Evolutionary conservation across 2,888 invertebrate species (phyloP), one percentile per base, ranked within the genome.

Genomic region (Pristionchus japonicus): DNA sequence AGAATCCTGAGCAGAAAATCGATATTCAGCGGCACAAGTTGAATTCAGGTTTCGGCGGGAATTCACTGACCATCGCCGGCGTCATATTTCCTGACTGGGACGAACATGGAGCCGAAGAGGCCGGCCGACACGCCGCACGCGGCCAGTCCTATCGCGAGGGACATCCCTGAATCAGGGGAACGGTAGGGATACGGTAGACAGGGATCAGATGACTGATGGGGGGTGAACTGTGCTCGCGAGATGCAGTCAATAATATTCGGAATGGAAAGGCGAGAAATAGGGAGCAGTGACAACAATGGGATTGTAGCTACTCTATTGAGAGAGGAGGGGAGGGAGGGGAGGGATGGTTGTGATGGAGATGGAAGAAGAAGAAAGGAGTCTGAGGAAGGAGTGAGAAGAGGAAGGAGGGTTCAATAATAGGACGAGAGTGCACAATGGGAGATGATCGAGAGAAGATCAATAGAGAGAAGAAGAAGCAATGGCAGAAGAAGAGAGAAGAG

Each of bases 21-120:
- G 47, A 40, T 77, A 77, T 47, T 27, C 52, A 52, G 80, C 47
- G 52, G 1, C 7, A 3, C 43, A 2, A 27, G 31, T 80, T 47
- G 80, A 47, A 49, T 80, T 40, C 27, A 1, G 3, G 13, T 80
- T 31, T 80, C 15, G 80, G 49, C 47, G 80, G 31, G 84, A 47
- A 37, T 4, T n/a, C n/a, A 43, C 85, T 91, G 91, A 95, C 95
- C 95, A 94, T 95, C 95, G 86, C 95, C 95, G 9, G 95, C 94
- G 89, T 95, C 94, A 93, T 94, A 95, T 74, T 94, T 94, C 89
- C 95, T 95, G 23, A 95, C 93, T 13, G 95, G 95, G 27, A 95
- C 95, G 91, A 95, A 95, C 93, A 95, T 95, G 86, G 95, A 95
- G 34, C 95, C 95, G 92, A 95, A 95, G 90, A 95, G 94, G 3